Evolutionary conservation across 2,113 vertebrate genomes (phyloP).

Genomic region (Ovis aries): ARS-UI_Ramb_v3.0 NC_056054.1:41940001-41940500

Average conservation of each 20-base stretch:
- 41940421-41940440: not conserved
- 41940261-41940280: not conserved
- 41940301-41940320: not conserved
- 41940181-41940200: not conserved
- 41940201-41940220: not conserved
- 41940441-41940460: not conserved
- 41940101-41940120: not conserved
- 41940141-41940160: not conserved
- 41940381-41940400: not conserved
- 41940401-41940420: not conserved
- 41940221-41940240: not conserved
- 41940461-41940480: not conserved
- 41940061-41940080: not conserved
- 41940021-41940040: not conserved
- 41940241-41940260: not conserved
- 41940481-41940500: not conserved
- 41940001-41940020: not conserved
- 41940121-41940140: not conserved
- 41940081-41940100: not conserved
- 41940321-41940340: not conserved
- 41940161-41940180: not conserved
- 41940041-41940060: not conserved
- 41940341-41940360: not conserved
- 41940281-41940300: not conserved
- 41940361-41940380: not conserved